phyloP scores from a whole-genome alignment of 2,797 vertebrate species.

The Nasua narica region DNA sequence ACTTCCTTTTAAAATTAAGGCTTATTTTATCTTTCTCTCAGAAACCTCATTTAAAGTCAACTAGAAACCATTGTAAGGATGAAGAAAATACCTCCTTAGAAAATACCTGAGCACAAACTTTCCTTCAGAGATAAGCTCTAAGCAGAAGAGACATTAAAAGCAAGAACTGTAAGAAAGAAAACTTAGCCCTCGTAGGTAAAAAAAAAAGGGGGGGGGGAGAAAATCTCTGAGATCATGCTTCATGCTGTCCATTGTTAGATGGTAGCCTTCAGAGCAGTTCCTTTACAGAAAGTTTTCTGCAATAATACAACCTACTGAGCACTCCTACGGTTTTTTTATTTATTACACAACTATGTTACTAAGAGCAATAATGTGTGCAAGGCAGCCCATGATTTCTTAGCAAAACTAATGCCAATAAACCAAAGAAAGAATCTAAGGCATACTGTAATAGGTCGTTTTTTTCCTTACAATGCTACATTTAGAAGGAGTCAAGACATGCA shows the following conservation, averaged over 20 bases:
- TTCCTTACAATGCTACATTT: slow-evolving; percentile 31
- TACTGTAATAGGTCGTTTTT: background rate
- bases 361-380: slow-evolving; percentile 28
- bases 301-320: slow-evolving; percentile 69
- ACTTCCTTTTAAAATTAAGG: slow-evolving; percentile 37
- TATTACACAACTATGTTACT: slow-evolving; percentile 24
- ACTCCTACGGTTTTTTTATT: slow-evolving; percentile 53
- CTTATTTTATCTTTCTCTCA: slow-evolving; percentile 57
- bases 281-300: slow-evolving; percentile 76
- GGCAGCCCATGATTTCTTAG: slow-evolving; percentile 61
- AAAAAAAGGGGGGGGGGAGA: slow-evolving; percentile 40
- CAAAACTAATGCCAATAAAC: slow-evolving; percentile 50
- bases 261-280: slow-evolving; percentile 71
- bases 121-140: slow-evolving; percentile 78
- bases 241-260: slow-evolving; percentile 78
- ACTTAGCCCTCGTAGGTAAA: slow-evolving; percentile 68
- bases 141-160: slow-evolving; percentile 79
- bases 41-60: slow-evolving; percentile 72
- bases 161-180: slow-evolving; percentile 80
- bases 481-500: slow-evolving; percentile 64
- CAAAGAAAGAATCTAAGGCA: slow-evolving; percentile 51
- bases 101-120: slow-evolving; percentile 77
- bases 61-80: slow-evolving; percentile 76
- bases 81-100: slow-evolving; percentile 79
- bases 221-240: slow-evolving; percentile 73